Evolutionary conservation across 1,140 invertebrate genomes (phyloP).

Genomic region (Drosophila tsacasi): DNA sequence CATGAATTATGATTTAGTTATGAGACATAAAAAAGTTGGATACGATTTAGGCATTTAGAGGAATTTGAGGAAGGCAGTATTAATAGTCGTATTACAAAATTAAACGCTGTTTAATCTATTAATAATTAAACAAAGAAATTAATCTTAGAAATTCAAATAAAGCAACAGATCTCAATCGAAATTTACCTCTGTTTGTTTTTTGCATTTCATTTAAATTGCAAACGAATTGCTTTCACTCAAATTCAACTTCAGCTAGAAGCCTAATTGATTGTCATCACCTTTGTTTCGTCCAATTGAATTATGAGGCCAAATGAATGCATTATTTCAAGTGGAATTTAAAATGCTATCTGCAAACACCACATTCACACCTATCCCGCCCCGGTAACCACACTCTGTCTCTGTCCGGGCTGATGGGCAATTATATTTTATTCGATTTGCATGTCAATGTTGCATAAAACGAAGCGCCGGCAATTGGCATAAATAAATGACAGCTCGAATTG

Average conservation of each 20-base stretch:
- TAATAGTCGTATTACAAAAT: no score
- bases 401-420: constrained; percentile 44
- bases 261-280: constrained; percentile 22
- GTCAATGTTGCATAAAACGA: constrained; percentile 69
- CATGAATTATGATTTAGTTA: no score
- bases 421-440: constrained; percentile 70
- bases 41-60: no score
- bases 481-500: constrained; percentile 62
- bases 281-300: constrained; percentile 26
- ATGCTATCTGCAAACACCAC: constrained; percentile 24
- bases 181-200: background rate
- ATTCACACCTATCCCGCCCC: background rate
- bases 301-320: constrained; percentile 33
- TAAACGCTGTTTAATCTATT: no score
- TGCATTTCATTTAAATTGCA: background rate
- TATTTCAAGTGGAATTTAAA: constrained; percentile 46
- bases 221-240: background rate
- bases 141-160: background rate
- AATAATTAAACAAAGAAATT: no score
- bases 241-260: background rate
- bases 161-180: background rate
- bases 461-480: constrained; percentile 63
- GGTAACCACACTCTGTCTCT: constrained; percentile 30
- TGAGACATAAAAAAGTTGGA: no score
- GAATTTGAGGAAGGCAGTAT: no score